Evolutionary conservation across 2,797 vertebrate genomes (phyloP).

Genomic region (Diceros bicornis): DNA sequence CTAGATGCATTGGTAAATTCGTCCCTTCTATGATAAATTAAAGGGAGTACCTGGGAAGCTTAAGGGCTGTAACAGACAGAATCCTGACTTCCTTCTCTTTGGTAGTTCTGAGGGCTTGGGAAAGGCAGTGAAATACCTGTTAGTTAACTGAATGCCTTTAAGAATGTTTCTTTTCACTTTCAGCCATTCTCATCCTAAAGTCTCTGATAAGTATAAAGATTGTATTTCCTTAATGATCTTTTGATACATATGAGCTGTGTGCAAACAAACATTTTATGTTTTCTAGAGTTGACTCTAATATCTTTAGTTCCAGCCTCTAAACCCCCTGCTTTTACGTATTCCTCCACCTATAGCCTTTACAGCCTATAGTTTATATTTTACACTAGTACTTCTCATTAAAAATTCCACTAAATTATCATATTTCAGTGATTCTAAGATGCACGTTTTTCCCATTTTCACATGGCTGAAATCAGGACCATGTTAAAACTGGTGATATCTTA

Average conservation of each 20-base stretch:
- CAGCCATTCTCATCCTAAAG: slow-evolving; percentile 6
- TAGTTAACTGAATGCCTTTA: slow-evolving; percentile 30
- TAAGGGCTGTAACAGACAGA: neutral
- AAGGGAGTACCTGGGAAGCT: neutral
- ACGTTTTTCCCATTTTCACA: slow-evolving; percentile 8
- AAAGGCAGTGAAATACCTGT: neutral
- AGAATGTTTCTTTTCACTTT: slow-evolving; percentile 58
- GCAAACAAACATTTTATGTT: slow-evolving; percentile 60
- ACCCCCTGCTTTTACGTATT: neutral
- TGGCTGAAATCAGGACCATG: neutral
- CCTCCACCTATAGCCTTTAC: neutral
- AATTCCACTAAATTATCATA: slow-evolving; percentile 12
- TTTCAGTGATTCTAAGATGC: slow-evolving; percentile 27
- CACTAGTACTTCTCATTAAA: neutral
- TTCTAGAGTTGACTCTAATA: slow-evolving; percentile 40
- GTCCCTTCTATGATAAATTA: neutral
- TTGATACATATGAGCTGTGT: slow-evolving; percentile 25
- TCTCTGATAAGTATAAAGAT: neutral
- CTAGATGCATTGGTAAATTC: neutral
- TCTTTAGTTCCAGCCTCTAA: slow-evolving; percentile 32
- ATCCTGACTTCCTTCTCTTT: neutral
- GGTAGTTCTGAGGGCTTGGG: neutral
- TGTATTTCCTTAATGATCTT: slow-evolving; percentile 29
- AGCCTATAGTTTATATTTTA: slow-evolving; percentile 19
- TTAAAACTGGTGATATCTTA: slow-evolving; percentile 44